Percentiles rank a stretch among this genome's conserved stretches.
Evolutionary conservation across 1,140 invertebrate species (phyloP).

Genomic region (Copidosoma floridanum): DNA sequence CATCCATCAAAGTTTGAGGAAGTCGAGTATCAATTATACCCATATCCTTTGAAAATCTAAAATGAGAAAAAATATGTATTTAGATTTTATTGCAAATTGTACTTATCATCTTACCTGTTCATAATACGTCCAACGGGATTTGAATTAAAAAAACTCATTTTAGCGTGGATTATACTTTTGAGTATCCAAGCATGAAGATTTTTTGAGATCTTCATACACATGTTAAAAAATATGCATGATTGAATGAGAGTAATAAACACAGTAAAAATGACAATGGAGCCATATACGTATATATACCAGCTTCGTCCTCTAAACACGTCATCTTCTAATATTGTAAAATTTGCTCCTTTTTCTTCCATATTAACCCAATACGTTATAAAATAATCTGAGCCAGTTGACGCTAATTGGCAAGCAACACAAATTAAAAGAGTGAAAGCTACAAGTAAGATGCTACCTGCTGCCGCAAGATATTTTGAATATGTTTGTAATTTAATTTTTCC

Average conservation of each 20-base stretch:
- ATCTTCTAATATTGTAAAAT: background rate
- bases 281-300: conserved; percentile 42
- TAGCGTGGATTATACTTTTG: conserved; percentile 67
- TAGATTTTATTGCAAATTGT: background rate
- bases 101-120: conserved; percentile 57
- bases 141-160: conserved; percentile 81
- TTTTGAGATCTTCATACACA: conserved; percentile 72
- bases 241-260: conserved; percentile 60
- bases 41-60: conserved; percentile 76
- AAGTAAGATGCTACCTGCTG: conserved; percentile 56
- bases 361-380: conserved; percentile 66
- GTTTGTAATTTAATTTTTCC: conserved; percentile 60
- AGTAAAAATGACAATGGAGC: conserved; percentile 61
- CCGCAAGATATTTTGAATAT: conserved; percentile 63
- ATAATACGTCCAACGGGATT: conserved; percentile 75
- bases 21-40: conserved; percentile 81
- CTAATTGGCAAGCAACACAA: conserved; percentile 59
- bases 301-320: conserved; percentile 27
- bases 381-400: conserved; percentile 64
- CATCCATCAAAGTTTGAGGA: conserved; percentile 71
- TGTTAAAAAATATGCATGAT: conserved; percentile 65
- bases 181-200: conserved; percentile 80
- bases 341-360: conserved; percentile 25
- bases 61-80: background rate
- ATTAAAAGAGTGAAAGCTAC: conserved; percentile 56